Evolutionary conservation across 2,113 vertebrate species (phyloP).

Genomic region (Caranx ignobilis): DNA sequence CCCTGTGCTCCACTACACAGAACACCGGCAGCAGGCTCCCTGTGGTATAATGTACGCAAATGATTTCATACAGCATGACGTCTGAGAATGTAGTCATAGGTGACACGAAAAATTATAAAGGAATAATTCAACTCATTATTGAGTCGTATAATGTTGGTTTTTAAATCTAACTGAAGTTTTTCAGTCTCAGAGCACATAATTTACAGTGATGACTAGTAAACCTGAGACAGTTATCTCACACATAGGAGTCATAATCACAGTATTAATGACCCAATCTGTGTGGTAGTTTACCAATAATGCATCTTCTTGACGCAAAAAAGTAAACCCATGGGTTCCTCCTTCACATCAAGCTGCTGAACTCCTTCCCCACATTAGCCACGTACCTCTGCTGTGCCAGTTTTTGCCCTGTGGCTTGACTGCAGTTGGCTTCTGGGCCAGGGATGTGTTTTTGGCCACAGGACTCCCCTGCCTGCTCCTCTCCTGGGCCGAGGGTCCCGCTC

Average conservation of each 20-base stretch:
- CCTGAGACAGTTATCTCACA: not conserved
- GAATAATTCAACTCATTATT: not conserved
- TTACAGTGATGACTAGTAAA: not conserved
- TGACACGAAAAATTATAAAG: not conserved
- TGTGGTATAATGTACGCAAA: conserved; percentile 67
- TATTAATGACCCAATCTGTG: not conserved
- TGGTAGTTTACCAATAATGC: not conserved
- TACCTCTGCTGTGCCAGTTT: conserved; percentile 93
- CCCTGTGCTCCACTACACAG: conserved; percentile 96
- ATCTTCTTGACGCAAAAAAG: not conserved
- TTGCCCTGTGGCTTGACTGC: conserved; percentile 88
- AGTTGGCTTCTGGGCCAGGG: conserved; percentile 88
- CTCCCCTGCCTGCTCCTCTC: conserved; percentile 92
- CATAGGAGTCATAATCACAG: not conserved
- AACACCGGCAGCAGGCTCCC: conserved; percentile 98
- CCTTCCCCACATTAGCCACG: conserved; percentile 16
- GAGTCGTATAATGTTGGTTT: not conserved
- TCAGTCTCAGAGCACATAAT: not conserved
- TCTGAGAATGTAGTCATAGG: not conserved
- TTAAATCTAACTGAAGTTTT: not conserved
- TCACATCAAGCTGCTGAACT: not conserved
- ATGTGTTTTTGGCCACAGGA: conserved; percentile 90
- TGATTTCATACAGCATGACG: conserved; percentile 3
- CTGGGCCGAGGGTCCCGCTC: conserved; percentile 83
- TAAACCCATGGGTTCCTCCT: not conserved